These are phyloP conservation scores for Drosophila testacea DNA, from an alignment of 2,888 invertebrate genomes.

Conservation along the genomic window DNA sequence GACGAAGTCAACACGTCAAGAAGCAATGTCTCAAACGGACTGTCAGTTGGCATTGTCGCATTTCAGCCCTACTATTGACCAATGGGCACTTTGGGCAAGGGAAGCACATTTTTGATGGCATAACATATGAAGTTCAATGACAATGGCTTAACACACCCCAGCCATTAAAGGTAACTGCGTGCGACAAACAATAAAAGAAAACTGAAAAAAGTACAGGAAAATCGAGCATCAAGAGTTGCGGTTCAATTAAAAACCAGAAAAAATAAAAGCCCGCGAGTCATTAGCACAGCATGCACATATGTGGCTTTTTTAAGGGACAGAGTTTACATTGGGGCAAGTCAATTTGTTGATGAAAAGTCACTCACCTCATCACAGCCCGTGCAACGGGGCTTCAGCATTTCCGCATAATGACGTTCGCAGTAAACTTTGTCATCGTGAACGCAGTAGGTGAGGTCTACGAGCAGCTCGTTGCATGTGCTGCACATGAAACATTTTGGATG, in stretches of 20 bases:
- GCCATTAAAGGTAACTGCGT: constrained; percentile 69
- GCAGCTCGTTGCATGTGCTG: constrained; percentile 93
- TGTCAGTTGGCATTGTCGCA: constrained; percentile 44
- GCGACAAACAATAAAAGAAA: constrained; percentile 66
- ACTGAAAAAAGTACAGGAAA: constrained; percentile 11
- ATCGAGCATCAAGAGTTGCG: not conserved
- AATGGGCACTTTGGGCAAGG: constrained; percentile 51
- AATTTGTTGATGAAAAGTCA: constrained; percentile 41
- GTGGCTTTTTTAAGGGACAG: not conserved
- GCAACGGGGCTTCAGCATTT: constrained; percentile 97
- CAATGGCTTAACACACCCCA: constrained; percentile 57
- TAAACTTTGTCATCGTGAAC: constrained; percentile 94
- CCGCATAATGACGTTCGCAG: constrained; percentile 98
- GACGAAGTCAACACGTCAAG: constrained; percentile 56
- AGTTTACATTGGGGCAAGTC: not conserved
- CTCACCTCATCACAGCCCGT: constrained; percentile 99
- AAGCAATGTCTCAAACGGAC: constrained; percentile 63
- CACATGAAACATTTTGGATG: constrained; percentile 98
- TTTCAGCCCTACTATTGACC: constrained; percentile 33
- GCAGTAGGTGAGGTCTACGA: constrained; percentile 98
- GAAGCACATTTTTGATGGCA: constrained; percentile 35
- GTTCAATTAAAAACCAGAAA: constrained; percentile 44
- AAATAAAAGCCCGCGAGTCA: constrained; percentile 23
- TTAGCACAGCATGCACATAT: constrained; percentile 22
- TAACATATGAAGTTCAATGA: constrained; percentile 75